Evolutionary conservation across 2,113 vertebrate genomes (phyloP).

Genomic region (Coryphaenoides rupestris): DNA sequence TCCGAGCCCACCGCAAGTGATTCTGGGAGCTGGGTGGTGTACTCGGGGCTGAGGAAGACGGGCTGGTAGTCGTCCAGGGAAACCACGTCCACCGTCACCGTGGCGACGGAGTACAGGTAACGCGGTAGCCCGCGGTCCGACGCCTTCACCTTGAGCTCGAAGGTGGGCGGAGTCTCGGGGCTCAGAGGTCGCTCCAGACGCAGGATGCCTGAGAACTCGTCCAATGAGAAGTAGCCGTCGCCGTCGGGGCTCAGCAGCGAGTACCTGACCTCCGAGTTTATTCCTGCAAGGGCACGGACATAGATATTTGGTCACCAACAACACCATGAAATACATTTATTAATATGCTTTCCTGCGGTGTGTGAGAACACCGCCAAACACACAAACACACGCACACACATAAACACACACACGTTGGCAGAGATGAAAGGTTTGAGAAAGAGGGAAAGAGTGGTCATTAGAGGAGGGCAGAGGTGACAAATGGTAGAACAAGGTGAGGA

Average conservation of each 20-base stretch:
- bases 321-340: no score
- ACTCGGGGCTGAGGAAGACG: conserved; percentile 82
- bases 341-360: no score
- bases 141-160: conserved; percentile 87
- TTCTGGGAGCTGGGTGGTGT: conserved; percentile 79
- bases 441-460: no score
- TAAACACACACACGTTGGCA: no score
- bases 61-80: conserved; percentile 88
- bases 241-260: conserved; percentile 79
- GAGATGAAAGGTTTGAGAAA: no score
- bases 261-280: conserved; percentile 89
- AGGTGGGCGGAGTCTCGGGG: conserved; percentile 62
- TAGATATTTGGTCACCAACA: no score
- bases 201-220: conserved; percentile 87
- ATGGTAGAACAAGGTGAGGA: no score
- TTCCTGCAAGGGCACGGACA: conserved; percentile 66
- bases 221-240: conserved; percentile 86
- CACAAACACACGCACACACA: no score
- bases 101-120: conserved; percentile 79
- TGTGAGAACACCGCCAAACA: no score
- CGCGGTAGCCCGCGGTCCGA: conserved; percentile 81
- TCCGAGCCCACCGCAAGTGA: conserved; percentile 74
- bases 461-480: no score
- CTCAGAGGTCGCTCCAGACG: conserved; percentile 84
- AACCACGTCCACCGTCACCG: conserved; percentile 83